Conservation (phyloP, 2,888 invertebrate genomes). For the Sarcophaga carnaria region DNA sequence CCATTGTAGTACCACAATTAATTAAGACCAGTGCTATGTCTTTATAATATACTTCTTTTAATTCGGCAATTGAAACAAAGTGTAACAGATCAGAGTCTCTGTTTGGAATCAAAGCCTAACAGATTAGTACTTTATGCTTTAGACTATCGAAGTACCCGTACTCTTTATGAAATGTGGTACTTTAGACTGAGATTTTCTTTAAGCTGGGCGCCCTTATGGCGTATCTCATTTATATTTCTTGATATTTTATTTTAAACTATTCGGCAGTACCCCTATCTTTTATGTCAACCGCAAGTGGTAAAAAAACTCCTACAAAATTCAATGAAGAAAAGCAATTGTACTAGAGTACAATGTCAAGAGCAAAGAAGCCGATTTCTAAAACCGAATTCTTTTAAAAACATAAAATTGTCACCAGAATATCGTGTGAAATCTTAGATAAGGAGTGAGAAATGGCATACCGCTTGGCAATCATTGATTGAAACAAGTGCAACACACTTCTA, state of each 20-base stretch:
- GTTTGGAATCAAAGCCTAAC: no score
- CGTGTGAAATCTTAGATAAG: slow-evolving; percentile 71
- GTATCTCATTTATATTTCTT: no score
- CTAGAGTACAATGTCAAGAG: slow-evolving; percentile 2
- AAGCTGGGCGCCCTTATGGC: no score
- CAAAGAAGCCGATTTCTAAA: slow-evolving; percentile 37
- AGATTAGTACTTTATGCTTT: no score
- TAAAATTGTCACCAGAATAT: slow-evolving; percentile 61
- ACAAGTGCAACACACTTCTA: neutral
- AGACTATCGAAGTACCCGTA: no score
- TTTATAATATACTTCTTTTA: no score
- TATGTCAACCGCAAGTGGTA: slow-evolving; percentile 29
- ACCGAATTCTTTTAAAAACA: slow-evolving; percentile 2
- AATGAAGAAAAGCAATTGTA: slow-evolving; percentile 1
- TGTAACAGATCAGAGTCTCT: no score
- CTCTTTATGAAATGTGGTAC: neutral
- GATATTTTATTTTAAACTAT: no score
- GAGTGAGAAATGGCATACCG: slow-evolving; percentile 66
- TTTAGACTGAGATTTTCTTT: neutral
- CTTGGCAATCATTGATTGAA: neutral
- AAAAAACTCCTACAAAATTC: neutral
- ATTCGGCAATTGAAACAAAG: no score
- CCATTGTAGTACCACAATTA: no score
- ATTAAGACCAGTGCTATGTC: no score
- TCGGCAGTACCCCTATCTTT: slow-evolving; percentile 8